Evolutionary conservation across 2,113 vertebrate genomes (phyloP), one percentile per base, ranked within the genome.

Genomic region (Coracopsis vasa): DNA sequence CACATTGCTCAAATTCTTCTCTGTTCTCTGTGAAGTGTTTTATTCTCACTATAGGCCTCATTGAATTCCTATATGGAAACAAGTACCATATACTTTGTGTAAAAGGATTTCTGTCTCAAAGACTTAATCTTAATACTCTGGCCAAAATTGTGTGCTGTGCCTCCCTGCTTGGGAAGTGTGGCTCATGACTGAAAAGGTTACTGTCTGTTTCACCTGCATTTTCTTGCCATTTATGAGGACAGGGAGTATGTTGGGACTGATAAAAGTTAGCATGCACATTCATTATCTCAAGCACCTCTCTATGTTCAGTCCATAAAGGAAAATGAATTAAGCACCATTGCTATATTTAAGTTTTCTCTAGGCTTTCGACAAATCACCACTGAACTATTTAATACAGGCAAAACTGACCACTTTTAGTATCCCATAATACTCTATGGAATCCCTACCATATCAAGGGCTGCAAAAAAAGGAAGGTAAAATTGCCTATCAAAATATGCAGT

Each of bases 141-240:
- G 33, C 15, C 17, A 62, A 53, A 73, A 47, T 3, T 56, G 1
- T 66, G 28, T 0, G 0, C 8, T 64, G 11, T 54, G 13, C 11
- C 1, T 17, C 19, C 27, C 11, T 35, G 11, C 13, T 73, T 70
- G 41, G 50, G 41, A 86, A 58, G n/a, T 25, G 28, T 1, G 3
- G 14, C 6, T 86, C 17, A 15, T 6, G 4, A 33, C 35, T 42
- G 13, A 28, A 73, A 88, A 74, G 2, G 6, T 77, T 73, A 5
- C 44, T 29, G 71, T 39, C 41, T 21, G 14, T 69, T 16, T 56
- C 1, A 1, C 4, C 65, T 78, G 9, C 17, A 10, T 84, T 92
- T 91, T 72, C 45, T 89, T 86, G 41, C 11, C 13, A 7, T 37
- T 84, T 70, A 19, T 71, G 19, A 84, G 60, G 39, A 62, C 18